A percentile compares a stretch with the other conserved stretches of the same genome.
Conservation (phyloP, 2,888 invertebrate species). For the Tetragonisca angustula region DNA sequence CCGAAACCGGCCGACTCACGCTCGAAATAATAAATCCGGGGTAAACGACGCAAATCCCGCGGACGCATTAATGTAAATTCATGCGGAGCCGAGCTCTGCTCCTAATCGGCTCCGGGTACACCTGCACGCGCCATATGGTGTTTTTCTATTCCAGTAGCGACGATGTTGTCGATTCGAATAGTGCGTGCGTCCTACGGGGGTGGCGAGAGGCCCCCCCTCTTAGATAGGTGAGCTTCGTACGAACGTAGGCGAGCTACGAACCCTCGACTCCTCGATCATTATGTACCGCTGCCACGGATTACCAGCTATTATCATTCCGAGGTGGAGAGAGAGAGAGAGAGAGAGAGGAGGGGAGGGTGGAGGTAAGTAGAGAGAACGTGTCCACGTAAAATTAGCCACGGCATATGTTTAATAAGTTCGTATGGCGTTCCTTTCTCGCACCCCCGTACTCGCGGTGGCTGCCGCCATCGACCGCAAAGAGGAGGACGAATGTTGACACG, state of each 20-base stretch:
- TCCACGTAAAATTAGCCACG: conserved; percentile 64
- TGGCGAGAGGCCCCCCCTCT: conserved; percentile 47
- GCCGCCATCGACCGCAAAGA: not conserved
- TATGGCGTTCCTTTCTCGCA: conserved; percentile 54
- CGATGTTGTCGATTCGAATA: conserved; percentile 54
- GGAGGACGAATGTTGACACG: conserved; percentile 51
- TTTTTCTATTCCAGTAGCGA: conserved; percentile 74
- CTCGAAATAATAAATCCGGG: conserved; percentile 80
- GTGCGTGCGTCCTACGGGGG: conserved; percentile 42
- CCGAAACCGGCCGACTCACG: conserved; percentile 73
- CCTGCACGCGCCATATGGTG: conserved; percentile 83
- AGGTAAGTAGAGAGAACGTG: conserved; percentile 22
- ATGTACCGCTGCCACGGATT: conserved; percentile 77
- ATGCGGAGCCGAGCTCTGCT: conserved; percentile 73
- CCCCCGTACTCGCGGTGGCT: not conserved
- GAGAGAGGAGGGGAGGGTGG: too few relatives aligned
- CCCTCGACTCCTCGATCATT: conserved; percentile 79
- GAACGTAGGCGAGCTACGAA: conserved; percentile 65
- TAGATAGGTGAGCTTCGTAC: conserved; percentile 72
- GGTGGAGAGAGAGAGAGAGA: conserved; percentile 70
- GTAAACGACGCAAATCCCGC: conserved; percentile 79
- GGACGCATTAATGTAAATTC: conserved; percentile 82
- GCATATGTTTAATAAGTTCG: conserved; percentile 79
- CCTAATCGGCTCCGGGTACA: conserved; percentile 81
- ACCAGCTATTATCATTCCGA: conserved; percentile 81